These are phyloP conservation scores for Sebastolobus alascanus DNA, from an alignment of 2,797 vertebrate species.

Conservation along the genomic window DNA sequence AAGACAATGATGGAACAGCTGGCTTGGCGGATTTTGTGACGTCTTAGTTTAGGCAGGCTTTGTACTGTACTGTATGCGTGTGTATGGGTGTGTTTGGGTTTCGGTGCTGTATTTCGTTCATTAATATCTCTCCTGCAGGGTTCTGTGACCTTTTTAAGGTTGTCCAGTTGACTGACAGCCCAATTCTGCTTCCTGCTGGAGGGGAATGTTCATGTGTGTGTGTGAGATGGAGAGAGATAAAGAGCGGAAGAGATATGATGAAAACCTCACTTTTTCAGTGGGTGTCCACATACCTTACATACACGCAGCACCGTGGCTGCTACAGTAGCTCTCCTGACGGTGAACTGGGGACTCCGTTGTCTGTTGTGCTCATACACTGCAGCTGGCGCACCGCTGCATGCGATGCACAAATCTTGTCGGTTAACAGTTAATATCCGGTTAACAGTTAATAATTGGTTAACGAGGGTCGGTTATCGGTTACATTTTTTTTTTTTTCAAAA, in stretches of 20 bases:
- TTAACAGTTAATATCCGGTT: no score
- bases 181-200: slow-evolving; percentile 71
- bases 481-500: no score
- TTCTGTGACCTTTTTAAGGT: slow-evolving; percentile 72
- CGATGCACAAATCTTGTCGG: no score
- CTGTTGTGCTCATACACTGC: no score
- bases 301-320: no score
- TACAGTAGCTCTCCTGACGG: no score
- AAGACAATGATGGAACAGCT: slow-evolving; percentile 55
- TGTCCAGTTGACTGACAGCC: slow-evolving; percentile 74
- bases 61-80: neutral
- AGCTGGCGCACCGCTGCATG: no score
- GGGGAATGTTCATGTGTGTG: slow-evolving; percentile 56
- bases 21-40: slow-evolving; percentile 35
- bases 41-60: slow-evolving; percentile 33
- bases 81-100: slow-evolving; percentile 13
- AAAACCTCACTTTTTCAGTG: no score
- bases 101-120: slow-evolving; percentile 58
- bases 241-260: neutral
- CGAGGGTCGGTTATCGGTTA: no score
- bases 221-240: slow-evolving; percentile 4
- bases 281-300: no score
- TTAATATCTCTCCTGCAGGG: slow-evolving; percentile 68
- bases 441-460: neutral
- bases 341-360: no score